These are phyloP conservation scores for Noctua janthina DNA, from an alignment of 2,888 invertebrate species.

Conservation along the genomic window DNA sequence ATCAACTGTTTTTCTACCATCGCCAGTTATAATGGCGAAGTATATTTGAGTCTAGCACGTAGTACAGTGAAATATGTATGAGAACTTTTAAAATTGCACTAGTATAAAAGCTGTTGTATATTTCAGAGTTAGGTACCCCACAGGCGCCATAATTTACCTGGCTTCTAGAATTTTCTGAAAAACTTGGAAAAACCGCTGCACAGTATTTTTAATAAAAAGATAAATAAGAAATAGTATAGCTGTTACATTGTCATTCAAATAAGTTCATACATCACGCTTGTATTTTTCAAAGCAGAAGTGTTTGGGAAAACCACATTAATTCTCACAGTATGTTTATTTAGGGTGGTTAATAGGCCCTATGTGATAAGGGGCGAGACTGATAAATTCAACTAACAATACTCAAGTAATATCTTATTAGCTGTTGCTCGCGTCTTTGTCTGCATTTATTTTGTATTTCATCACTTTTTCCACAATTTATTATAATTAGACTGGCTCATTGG, in stretches of 20 bases:
- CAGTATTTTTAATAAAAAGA: not conserved
- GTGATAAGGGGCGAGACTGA: not conserved
- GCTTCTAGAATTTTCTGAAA: constrained; percentile 22
- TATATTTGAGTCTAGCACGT: constrained; percentile 19
- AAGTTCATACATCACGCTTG: not conserved
- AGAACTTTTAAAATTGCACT: constrained; percentile 39
- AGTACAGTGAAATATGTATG: constrained; percentile 27
- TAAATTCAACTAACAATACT: not conserved
- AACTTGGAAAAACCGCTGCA: constrained; percentile 20
- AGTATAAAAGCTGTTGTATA: constrained; percentile 53
- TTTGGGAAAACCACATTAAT: not conserved
- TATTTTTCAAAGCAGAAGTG: not conserved
- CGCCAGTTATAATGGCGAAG: not conserved
- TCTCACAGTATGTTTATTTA: not conserved
- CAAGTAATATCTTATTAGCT: not conserved
- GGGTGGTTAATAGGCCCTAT: not conserved
- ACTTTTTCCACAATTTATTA: not conserved
- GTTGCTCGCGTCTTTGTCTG: not conserved
- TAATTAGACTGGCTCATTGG: not conserved
- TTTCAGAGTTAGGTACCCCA: constrained; percentile 34
- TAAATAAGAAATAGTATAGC: not conserved
- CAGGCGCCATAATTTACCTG: constrained; percentile 39
- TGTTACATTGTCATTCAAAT: not conserved
- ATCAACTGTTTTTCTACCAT: constrained; percentile 10
- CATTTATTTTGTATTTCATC: not conserved